phyloP scores from a whole-genome alignment of 2,113 vertebrate species.

The Mus spicilegus region DNA sequence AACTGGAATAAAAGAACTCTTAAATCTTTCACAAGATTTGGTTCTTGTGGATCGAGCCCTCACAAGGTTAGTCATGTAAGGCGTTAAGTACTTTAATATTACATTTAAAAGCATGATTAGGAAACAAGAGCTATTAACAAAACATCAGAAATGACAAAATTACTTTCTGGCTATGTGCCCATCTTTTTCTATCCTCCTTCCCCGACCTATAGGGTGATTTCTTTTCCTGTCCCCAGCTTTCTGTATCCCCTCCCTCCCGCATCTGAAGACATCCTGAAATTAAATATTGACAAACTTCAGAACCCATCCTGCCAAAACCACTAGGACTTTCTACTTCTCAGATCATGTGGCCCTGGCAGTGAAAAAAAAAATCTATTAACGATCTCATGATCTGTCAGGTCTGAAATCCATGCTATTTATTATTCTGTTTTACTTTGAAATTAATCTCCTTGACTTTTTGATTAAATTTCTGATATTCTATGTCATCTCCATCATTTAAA shows the following conservation, averaged over 20 bases:
- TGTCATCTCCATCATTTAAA: neutral
- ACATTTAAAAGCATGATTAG: neutral
- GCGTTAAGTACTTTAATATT: neutral
- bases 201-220: neutral
- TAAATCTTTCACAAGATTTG: neutral
- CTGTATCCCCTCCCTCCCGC: neutral
- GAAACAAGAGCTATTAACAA: slow-evolving; percentile 4
- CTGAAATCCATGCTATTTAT: neutral
- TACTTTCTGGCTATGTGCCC: neutral
- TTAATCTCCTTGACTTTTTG: neutral
- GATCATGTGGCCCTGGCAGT: neutral
- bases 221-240: neutral
- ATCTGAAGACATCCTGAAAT: neutral
- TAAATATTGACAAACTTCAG: slow-evolving; percentile 30
- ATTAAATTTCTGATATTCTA: neutral
- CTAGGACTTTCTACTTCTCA: neutral
- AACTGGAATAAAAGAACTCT: neutral
- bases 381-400: neutral
- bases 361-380: neutral
- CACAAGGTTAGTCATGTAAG: neutral
- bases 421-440: slow-evolving; percentile 14
- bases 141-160: neutral
- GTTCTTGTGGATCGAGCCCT: neutral
- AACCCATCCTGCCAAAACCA: neutral
- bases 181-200: neutral